Evolutionary conservation across 2,888 invertebrate species (phyloP).

Genomic region (Drosophila nr. medialis): DNA sequence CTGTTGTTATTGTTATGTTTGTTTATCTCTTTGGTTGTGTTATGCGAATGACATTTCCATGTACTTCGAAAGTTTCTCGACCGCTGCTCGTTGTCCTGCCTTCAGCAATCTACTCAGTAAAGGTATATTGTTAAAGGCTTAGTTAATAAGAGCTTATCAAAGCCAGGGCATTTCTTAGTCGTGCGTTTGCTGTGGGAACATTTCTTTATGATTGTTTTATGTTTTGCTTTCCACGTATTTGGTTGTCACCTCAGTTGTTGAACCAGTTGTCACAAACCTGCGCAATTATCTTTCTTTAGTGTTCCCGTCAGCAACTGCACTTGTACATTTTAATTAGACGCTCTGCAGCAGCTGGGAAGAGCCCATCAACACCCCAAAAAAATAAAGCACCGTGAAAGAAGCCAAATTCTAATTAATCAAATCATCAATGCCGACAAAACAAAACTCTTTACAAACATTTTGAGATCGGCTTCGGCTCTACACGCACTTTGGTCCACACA

Average conservation of each 20-base stretch:
- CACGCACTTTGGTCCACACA: constrained; percentile 65
- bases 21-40: constrained; percentile 53
- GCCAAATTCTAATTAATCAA: constrained; percentile 74
- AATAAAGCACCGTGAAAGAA: constrained; percentile 29
- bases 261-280: constrained; percentile 47
- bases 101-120: neutral
- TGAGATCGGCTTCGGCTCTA: constrained; percentile 18
- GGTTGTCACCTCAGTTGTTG: constrained; percentile 31
- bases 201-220: constrained; percentile 76
- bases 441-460: constrained; percentile 9
- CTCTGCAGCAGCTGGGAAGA: constrained; percentile 5
- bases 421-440: constrained; percentile 62
- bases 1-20: constrained; percentile 28
- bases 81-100: constrained; percentile 67
- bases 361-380: constrained; percentile 37
- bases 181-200: constrained; percentile 63
- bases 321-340: constrained; percentile 71
- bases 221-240: constrained; percentile 75
- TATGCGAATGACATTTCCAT: constrained; percentile 80
- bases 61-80: constrained; percentile 77
- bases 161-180: constrained; percentile 23
- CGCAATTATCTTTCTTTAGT: constrained; percentile 22
- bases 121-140: neutral
- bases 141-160: neutral
- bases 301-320: constrained; percentile 10